These are phyloP conservation scores for Stegophylla sp. DNA, from an alignment of 2,888 invertebrate genomes.

Conservation along the genomic window DNA sequence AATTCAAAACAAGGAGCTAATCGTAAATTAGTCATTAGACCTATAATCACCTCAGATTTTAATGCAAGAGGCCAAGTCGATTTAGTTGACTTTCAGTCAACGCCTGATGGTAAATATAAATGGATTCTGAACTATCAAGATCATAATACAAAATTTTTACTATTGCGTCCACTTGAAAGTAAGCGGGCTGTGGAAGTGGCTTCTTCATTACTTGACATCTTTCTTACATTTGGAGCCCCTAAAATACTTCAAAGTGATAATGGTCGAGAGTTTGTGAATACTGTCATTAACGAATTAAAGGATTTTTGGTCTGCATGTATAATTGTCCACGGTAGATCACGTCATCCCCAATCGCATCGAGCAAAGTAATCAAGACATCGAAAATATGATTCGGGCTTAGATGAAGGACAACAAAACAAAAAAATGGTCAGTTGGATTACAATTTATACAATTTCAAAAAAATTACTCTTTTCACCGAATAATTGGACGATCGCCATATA, in stretches of 20 bases:
- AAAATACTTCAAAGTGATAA: constrained; percentile 61
- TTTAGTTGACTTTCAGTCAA: constrained; percentile 63
- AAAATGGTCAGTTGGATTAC: constrained; percentile 22
- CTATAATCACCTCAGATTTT: constrained; percentile 6
- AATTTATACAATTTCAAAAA: constrained; percentile 28
- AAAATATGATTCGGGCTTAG: constrained; percentile 46
- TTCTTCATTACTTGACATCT: constrained; percentile 61
- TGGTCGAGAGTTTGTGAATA: constrained; percentile 62
- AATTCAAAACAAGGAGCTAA: not conserved
- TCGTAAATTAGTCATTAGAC: constrained; percentile 1
- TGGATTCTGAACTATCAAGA: constrained; percentile 64
- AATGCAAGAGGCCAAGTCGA: constrained; percentile 63
- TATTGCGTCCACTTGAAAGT: constrained; percentile 63
- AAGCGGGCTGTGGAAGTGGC: constrained; percentile 63
- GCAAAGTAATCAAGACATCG: constrained; percentile 38
- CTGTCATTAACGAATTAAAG: constrained; percentile 1
- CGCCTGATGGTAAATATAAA: constrained; percentile 64
- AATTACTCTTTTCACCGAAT: constrained; percentile 25
- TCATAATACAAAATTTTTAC: constrained; percentile 63
- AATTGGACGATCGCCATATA: constrained; percentile 26
- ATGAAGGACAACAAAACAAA: constrained; percentile 10
- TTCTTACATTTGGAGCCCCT: constrained; percentile 60
- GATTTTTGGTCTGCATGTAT: not conserved
- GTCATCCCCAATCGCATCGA: constrained; percentile 4
- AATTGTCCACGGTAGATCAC: constrained; percentile 34